Conservation (phyloP, 2,888 invertebrate species). For the Folsomia candida region DNA sequence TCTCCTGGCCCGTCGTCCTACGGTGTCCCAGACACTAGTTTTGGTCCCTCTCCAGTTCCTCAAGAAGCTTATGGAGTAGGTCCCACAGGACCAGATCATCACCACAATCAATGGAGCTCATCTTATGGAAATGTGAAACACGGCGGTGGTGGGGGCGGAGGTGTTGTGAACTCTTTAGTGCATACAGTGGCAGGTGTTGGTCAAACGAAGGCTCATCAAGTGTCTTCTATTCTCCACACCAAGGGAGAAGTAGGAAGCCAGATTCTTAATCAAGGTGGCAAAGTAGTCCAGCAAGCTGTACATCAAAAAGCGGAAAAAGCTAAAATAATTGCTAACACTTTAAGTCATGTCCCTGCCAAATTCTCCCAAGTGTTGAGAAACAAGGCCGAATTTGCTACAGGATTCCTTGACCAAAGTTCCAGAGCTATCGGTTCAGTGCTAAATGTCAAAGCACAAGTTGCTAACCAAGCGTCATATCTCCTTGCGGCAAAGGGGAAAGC, state of each 20-base stretch:
- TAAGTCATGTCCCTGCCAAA: neutral
- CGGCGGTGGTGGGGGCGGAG: neutral
- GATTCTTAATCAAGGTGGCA: neutral
- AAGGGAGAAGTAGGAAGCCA: slow-evolving; percentile 6
- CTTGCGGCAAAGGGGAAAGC: slow-evolving; percentile 8
- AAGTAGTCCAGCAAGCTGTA: neutral
- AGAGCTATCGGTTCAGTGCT: neutral
- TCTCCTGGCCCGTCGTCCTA: neutral
- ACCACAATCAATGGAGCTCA: neutral
- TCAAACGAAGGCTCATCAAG: neutral
- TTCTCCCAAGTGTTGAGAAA: neutral
- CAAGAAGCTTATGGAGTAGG: neutral
- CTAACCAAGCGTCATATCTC: slow-evolving; percentile 9
- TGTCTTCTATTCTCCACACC: neutral
- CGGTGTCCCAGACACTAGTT: neutral
- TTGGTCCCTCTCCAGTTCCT: neutral
- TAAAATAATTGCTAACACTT: neutral
- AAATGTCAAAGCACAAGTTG: neutral
- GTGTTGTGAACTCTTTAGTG: neutral
- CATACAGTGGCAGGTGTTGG: neutral
- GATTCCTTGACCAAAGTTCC: neutral
- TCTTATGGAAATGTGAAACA: neutral
- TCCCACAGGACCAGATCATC: neutral
- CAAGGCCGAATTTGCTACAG: slow-evolving; percentile 5
- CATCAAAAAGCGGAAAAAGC: slow-evolving; percentile 2